Evolutionary conservation across 2,113 vertebrate species (phyloP).

Genomic region (Phrynosoma platyrhinos): DNA sequence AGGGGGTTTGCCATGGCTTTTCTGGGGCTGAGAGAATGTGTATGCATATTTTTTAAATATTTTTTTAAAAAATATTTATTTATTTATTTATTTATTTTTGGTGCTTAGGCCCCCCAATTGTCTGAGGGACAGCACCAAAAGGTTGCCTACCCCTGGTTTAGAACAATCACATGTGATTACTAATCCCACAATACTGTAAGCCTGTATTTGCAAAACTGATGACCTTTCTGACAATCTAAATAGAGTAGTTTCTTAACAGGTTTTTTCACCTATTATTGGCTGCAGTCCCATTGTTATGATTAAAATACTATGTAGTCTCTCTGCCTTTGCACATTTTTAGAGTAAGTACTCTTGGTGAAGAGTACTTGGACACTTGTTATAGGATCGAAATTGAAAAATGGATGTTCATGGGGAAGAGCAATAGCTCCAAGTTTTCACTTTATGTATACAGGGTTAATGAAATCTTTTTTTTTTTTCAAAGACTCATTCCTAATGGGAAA

Average conservation of each 20-base stretch:
- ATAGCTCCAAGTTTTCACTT: background rate
- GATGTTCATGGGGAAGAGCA: background rate
- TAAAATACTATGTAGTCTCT: background rate
- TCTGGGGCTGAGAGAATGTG: no score
- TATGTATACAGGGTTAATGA: no score
- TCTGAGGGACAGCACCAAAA: no score
- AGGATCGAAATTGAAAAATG: background rate
- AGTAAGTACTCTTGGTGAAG: background rate
- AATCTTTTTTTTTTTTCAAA: background rate
- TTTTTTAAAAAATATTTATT: no score
- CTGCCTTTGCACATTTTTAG: background rate
- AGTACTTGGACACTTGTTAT: background rate
- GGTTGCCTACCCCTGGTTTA: no score
- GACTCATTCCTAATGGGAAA: slow-evolving; percentile 19
- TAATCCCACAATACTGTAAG: background rate
- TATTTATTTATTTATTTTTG: no score
- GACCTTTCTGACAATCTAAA: no score
- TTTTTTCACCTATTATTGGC: background rate
- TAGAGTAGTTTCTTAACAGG: no score
- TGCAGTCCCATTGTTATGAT: background rate
- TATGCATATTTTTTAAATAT: no score
- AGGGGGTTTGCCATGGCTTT: no score
- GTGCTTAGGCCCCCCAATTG: no score
- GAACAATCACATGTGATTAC: background rate
- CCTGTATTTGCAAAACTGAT: background rate